Conservation (phyloP, 2,888 invertebrate genomes). For the Mongoloraphidia duomilia region DNA sequence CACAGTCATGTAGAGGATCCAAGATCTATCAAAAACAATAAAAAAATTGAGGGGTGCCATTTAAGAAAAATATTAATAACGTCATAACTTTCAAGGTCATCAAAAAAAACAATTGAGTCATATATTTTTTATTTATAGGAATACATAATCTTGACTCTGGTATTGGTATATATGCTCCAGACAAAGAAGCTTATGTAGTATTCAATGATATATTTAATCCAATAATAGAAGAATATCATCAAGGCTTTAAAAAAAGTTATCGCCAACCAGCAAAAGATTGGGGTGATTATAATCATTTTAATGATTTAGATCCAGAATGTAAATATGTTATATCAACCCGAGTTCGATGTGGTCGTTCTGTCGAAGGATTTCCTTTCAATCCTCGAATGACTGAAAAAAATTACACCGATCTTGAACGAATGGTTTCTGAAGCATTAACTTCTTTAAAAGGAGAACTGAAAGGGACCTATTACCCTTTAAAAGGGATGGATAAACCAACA, state of each 20-base stretch:
- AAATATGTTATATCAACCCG: slow-evolving; percentile 50
- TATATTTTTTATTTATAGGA: slow-evolving; percentile 27
- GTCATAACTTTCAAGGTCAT: too few relatives aligned
- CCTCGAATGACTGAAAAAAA: slow-evolving; percentile 48
- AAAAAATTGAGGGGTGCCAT: too few relatives aligned
- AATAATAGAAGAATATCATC: slow-evolving; percentile 53
- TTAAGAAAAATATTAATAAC: too few relatives aligned
- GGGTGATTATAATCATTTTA: slow-evolving; percentile 37
- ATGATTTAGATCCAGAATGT: slow-evolving; percentile 43
- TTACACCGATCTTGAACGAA: slow-evolving; percentile 45
- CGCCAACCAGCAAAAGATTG: slow-evolving; percentile 46
- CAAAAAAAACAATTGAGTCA: too few relatives aligned
- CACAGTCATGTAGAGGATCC: too few relatives aligned
- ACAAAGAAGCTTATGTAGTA: slow-evolving; percentile 49
- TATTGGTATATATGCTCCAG: slow-evolving; percentile 51
- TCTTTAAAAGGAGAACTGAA: slow-evolving; percentile 56
- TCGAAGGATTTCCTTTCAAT: slow-evolving; percentile 49
- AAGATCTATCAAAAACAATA: too few relatives aligned
- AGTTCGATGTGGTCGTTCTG: slow-evolving; percentile 47
- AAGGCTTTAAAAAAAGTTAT: slow-evolving; percentile 37
- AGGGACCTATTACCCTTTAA: slow-evolving; percentile 84
- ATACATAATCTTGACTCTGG: slow-evolving; percentile 50
- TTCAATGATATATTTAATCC: slow-evolving; percentile 52
- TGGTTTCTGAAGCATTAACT: slow-evolving; percentile 26
- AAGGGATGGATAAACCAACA: slow-evolving; percentile 82